Base-by-base conservation (phyloP, 2,888 invertebrate species). In the Orthosia gothica region DNA sequence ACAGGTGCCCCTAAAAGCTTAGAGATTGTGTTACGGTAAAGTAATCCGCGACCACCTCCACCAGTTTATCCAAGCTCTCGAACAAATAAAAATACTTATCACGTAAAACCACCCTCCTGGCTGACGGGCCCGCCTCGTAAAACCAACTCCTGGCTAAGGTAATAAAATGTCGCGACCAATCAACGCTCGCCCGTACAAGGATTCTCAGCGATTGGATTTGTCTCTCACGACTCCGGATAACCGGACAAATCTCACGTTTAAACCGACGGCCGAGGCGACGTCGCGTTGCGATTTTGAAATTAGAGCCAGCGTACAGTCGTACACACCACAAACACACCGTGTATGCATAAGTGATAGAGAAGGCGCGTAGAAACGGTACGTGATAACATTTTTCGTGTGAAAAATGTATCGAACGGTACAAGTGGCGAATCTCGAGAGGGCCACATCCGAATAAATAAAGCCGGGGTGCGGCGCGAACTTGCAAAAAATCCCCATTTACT, bases 321-420 rank as follows among this genome's bases (percentile, higher is more conserved):
- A 79, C 72, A 75, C 61, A 58, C 80, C 79, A 76, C 82, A 79
- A 81, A 70, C 85, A 81, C 79, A 74, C 64, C 69, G 74, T 81
- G 80, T 83, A 84, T 89, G 88, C 90, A 90, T 91, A 88, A 86
- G 80, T 86, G 87, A 87, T 87, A 88, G 72, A 84, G 87, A 89
- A 89, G 86, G 87, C 84, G 84, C 87, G 82, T 83, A 87, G 81
- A 86, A 87, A 84, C 88, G 87, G 86, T 88, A 92, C 92, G 92
- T 93, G 94, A 94, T 95, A 95, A 94, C 93, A 93, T 94, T 94
- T 94, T 94, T 91, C 92, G 88, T 89, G 91, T 91, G 93, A 94
- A 93, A 94, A 94, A 94, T 93, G 92, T 94, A 95, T 95, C 93
- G 95, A 93, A 90, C 91, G 90, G 91, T 88, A 91, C 92, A 93